Evolutionary conservation across 2,113 vertebrate species (phyloP), one percentile per base, ranked within the genome.

Genomic region (Cynocephalus volans): DNA sequence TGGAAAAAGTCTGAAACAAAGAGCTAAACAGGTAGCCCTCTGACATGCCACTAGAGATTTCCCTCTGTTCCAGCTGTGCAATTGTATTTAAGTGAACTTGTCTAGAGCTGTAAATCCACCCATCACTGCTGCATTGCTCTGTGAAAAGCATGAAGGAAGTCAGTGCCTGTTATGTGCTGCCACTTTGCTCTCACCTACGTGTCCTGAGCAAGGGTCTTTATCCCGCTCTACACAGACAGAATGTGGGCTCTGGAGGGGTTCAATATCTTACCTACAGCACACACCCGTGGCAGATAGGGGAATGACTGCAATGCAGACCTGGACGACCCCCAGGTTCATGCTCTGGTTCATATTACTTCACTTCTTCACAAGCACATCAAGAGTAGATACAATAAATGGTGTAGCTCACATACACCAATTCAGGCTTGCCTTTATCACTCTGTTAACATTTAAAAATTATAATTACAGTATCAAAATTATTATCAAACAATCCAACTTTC

Each of bases 81-180:
- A 3, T 6, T 18, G 8, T 60, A 28, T 41, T 52, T 58, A 58
- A 65, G 50, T 19, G 54, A 81, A 31, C 50, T 45, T 26, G 5
- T 18, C 48, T n/a, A 2, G 0, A 96, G 62, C 69, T 31, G 1
- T 14, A 13, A 31, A 3, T 17, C 62, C 12, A 36, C 33, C 33
- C 3, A 19, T 2, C 1, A 5, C 5, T 9, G 4, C 41, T 72
- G 36, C 41, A 8, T 6, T 26, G 3, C 17, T 62, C 79, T 52
- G 4, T 5, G 45, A 45, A 19, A 48, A n/a, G 54, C 0, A 8
- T 15, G 14, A 65, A 36, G 31, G 48, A 67, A 5, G 31, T 56
- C 8, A 52, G 36, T 7, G 0, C 3, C 0, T 33, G 28, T 23
- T 19, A 36, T 1, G 1, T 58, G 56, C 58, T 36, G n/a, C 73